These are phyloP conservation scores for Drosophila kohkoa DNA, from an alignment of 1,140 invertebrate species.

Conservation along the genomic window DNA sequence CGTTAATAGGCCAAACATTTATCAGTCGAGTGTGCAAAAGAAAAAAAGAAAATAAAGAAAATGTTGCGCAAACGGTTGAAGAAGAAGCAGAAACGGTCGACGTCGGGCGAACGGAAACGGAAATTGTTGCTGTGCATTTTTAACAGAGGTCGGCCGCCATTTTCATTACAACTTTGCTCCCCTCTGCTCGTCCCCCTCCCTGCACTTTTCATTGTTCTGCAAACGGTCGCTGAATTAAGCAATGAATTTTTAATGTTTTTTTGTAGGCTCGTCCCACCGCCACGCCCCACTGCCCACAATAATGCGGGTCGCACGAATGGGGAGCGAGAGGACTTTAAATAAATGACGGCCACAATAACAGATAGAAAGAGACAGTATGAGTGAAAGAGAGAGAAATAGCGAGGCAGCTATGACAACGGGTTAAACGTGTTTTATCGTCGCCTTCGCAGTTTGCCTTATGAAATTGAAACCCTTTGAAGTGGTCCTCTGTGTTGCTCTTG, in stretches of 20 bases:
- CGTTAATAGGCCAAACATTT: slow-evolving; percentile 64
- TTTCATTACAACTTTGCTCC: slow-evolving; percentile 39
- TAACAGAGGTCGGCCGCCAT: slow-evolving; percentile 69
- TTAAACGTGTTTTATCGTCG: slow-evolving; percentile 45
- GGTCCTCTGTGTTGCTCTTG: not conserved
- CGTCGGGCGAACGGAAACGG: slow-evolving; percentile 69
- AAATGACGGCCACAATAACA: slow-evolving; percentile 25
- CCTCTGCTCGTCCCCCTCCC: not conserved
- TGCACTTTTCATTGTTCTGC: slow-evolving; percentile 8
- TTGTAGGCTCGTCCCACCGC: slow-evolving; percentile 21
- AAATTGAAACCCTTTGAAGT: slow-evolving; percentile 44
- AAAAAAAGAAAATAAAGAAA: no score
- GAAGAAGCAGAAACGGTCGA: slow-evolving; percentile 40
- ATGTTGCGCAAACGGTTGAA: slow-evolving; percentile 17
- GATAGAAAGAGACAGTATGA: not conserved
- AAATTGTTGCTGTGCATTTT: slow-evolving; percentile 82
- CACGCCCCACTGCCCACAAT: slow-evolving; percentile 7
- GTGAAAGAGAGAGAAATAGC: not conserved
- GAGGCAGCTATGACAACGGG: slow-evolving; percentile 18
- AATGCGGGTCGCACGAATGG: not conserved
- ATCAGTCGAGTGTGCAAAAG: slow-evolving; percentile 13
- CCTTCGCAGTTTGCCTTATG: slow-evolving; percentile 29
- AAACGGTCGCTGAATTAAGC: slow-evolving; percentile 46
- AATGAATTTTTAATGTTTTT: slow-evolving; percentile 72
- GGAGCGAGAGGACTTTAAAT: slow-evolving; percentile 12